Evolutionary conservation across 2,797 vertebrate genomes (phyloP), one percentile per base, ranked within the genome.

Genomic region (Momotus momota): DNA sequence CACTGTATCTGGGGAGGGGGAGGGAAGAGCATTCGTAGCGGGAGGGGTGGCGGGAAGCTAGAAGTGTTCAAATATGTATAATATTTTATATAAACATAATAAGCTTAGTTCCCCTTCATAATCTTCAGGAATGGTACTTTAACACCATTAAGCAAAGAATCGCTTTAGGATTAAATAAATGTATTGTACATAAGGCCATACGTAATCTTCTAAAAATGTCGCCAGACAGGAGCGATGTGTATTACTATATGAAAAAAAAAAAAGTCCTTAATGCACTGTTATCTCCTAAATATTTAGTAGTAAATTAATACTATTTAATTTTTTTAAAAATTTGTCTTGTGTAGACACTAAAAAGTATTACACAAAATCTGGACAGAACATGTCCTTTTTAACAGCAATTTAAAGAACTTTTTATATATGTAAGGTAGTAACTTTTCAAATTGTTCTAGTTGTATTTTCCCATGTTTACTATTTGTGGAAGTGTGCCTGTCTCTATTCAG

Each of bases 271-370:
- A 99, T 99, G 99, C 99, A 99, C 98, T 99, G 98, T 99, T 98
- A 98, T 99, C 98, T 98, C 98, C 98, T 98, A 98, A 97, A 98
- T 99, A 99, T 99, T 98, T 98, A 98, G 98, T 98, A 98, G 98
- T 99, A 98, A 99, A 98, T 98, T 98, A 98, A 98, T 98, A 98
- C 98, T 99, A 99, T 99, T 99, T 99, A 98, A 99, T 98, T 98
- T 98, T 98, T 98, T 98, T 97, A 98, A 98, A 98, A 96, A 97
- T 95, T 95, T 98, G 98, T 99, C 98, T 98, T 97, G 97, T 98
- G 98, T 98, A 98, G 98, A 99, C 98, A 99, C 98, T 99, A 99
- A 99, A 98, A 98, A 98, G 97, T 98, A 98, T 98, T 98, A 98
- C 98, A 98, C 97, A 97, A 98, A 98, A 96, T 96, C 97, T 95